Base-by-base conservation (phyloP, 2,888 invertebrate species). In the Tribolium freemani region DNA sequence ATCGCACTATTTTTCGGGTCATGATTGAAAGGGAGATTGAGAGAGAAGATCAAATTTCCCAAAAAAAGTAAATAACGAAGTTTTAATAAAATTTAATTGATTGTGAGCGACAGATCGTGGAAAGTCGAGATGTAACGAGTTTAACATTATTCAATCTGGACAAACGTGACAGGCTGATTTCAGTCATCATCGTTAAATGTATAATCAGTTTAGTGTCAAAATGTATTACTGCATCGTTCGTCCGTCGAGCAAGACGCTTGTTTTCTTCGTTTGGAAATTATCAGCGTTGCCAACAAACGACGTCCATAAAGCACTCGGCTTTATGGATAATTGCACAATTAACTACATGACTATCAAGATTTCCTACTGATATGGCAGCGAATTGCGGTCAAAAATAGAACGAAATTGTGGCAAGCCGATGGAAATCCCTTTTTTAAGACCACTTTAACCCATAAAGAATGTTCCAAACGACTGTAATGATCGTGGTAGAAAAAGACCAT, bases 151-250 rank as follows among this genome's bases (percentile, higher is more conserved):
- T 69, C 63, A 61, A 69, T 69, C 63, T 63, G 48, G 56, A 63
- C 63, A 38, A 70, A 63, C 57, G 63, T 70, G 70, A 63, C 69
- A 54, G 61, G 61, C 56, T 56, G 70, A 63, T 70, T 70, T 48
- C 57, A 63, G 70, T 56, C 70, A 63, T 70, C 63, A 70, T 63
- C 56, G 63, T 61, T 70, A 63, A 70, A 63, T 70, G 56, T 70
- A 61, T 70, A 70, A 70, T 63, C 63, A 63, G 63, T 63, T 70
- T 70, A 70, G 16, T 63, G 70, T 63, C 56, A 70, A 63, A 69
- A 70, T 20, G 70, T 46, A 63, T 64, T 20, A 31, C 46, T 44
- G 13, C 45, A 16, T 10, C 70, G 64, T 60, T 69, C 51, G 51
- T 20, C 56, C 31, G 21, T 8, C 8, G 6, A 48, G 48, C 20